phyloP scores from a whole-genome alignment of 2,797 vertebrate genomes.

The Sebastes elongatus region DNA sequence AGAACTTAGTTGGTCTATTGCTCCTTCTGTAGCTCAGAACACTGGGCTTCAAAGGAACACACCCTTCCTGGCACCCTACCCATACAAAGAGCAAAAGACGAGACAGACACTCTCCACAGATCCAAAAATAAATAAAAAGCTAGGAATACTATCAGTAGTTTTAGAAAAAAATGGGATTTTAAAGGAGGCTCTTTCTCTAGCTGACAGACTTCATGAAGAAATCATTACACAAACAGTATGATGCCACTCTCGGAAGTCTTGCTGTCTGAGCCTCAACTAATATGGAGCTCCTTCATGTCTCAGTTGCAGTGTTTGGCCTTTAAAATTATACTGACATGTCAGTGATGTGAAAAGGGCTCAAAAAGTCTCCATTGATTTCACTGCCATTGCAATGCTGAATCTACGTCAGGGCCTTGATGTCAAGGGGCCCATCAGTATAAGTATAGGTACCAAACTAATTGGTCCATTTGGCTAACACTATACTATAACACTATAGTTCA shows the following conservation, averaged over 20 bases:
- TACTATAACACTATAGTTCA: background rate
- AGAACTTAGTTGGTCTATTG: background rate
- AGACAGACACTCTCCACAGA: background rate
- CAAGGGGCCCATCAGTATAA: background rate
- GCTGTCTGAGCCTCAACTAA: background rate
- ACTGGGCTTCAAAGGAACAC: background rate
- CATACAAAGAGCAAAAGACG: background rate
- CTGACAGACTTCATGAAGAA: constrained; percentile 4
- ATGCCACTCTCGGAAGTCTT: background rate
- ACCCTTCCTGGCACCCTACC: background rate
- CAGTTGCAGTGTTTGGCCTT: background rate
- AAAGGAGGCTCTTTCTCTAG: background rate
- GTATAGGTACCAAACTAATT: background rate
- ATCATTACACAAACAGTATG: background rate
- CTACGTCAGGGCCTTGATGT: background rate
- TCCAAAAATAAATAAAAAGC: background rate
- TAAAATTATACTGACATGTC: background rate
- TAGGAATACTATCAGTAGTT: background rate
- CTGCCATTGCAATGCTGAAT: background rate
- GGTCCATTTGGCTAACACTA: background rate
- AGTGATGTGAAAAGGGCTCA: background rate
- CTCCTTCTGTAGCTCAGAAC: background rate
- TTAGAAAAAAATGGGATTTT: background rate
- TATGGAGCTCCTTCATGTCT: background rate
- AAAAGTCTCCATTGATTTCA: background rate